Evolutionary conservation across 2,888 invertebrate genomes (phyloP).

Genomic region (Leptinotarsa haldemani): DNA sequence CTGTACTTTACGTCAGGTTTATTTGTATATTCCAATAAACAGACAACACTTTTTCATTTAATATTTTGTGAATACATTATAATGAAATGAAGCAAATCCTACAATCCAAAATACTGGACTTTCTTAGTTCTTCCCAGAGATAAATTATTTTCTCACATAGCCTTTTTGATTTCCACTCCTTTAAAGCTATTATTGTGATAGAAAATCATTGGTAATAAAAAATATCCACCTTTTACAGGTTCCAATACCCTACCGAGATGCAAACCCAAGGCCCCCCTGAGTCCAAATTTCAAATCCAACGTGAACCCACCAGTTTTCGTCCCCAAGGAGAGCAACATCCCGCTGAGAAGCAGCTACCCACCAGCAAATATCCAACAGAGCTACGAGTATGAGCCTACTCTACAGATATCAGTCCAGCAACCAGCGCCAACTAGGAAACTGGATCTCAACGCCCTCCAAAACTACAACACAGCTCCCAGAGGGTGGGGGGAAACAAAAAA

Average conservation of each 20-base stretch:
- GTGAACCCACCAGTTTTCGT: conserved; percentile 58
- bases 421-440: conserved; percentile 51
- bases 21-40: too few relatives aligned
- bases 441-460: conserved; percentile 63
- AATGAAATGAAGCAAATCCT: too few relatives aligned
- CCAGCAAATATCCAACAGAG: conserved; percentile 47
- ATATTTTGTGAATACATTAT: too few relatives aligned
- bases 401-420: conserved; percentile 34
- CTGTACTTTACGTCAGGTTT: too few relatives aligned
- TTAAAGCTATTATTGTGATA: too few relatives aligned
- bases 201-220: too few relatives aligned
- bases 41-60: too few relatives aligned
- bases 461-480: conserved; percentile 86
- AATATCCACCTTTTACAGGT: conserved; percentile 42
- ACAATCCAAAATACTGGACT: too few relatives aligned
- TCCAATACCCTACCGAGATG: conserved; percentile 57
- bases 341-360: conserved; percentile 48
- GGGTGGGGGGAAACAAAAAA: conserved; percentile 81
- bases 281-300: conserved; percentile 59
- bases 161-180: too few relatives aligned
- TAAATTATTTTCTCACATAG: too few relatives aligned
- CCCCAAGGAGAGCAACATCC: conserved; percentile 57
- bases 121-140: too few relatives aligned
- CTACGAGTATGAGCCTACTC: conserved; percentile 35
- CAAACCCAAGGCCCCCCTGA: conserved; percentile 52